Conservation (phyloP, 2,797 vertebrate species). For the Phoebastria nigripes region DNA sequence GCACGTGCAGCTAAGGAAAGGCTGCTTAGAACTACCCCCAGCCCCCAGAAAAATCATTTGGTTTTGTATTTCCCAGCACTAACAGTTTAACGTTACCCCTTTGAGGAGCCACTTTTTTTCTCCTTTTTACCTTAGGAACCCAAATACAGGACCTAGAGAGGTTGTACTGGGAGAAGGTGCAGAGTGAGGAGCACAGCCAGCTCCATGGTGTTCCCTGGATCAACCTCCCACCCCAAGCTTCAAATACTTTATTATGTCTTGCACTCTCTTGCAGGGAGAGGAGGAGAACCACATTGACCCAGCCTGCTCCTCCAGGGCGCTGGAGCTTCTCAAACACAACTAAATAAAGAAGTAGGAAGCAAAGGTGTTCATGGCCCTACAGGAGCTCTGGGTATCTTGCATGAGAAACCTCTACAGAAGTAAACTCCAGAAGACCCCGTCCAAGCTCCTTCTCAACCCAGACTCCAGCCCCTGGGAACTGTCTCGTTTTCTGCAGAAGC, state of each 20-base stretch:
- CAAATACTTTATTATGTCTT: background rate
- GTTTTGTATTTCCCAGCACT: background rate
- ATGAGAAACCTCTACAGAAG: background rate
- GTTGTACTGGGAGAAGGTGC: background rate
- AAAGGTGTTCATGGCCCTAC: background rate
- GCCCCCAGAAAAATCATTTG: background rate
- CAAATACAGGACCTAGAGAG: background rate
- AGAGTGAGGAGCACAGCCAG: background rate
- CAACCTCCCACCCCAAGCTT: background rate
- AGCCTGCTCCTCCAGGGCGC: background rate
- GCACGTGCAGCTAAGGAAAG: background rate
- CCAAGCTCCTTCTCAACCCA: background rate
- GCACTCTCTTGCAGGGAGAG: background rate
- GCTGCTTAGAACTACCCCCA: background rate
- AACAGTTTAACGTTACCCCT: background rate
- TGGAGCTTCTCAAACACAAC: background rate
- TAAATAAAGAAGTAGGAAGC: background rate
- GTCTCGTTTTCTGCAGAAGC: background rate
- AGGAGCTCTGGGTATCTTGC: background rate
- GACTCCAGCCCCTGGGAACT: background rate
- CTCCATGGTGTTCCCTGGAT: background rate
- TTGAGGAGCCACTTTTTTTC: background rate
- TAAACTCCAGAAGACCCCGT: accelerated
- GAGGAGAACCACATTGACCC: background rate
- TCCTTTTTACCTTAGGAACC: background rate